Evolutionary conservation across 2,113 vertebrate species (phyloP), one percentile per base, ranked within the genome.

Genomic region (Guaruba guarouba): DNA sequence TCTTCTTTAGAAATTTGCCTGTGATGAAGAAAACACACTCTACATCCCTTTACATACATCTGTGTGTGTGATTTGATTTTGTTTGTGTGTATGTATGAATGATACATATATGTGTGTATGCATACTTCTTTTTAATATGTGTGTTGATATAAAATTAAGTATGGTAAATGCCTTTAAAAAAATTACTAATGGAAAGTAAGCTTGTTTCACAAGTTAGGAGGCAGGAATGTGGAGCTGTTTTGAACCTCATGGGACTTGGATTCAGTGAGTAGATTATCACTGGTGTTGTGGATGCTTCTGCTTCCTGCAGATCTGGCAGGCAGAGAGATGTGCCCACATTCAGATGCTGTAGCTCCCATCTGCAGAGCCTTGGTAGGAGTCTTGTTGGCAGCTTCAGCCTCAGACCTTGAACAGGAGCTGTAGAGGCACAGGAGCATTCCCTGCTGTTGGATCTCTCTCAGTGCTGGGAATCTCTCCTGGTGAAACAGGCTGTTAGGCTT

Each of bases 351-450:
- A 17, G 44, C 28, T 67, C n/a, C 27, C 13, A 1, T 16, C 24
- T 18, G 27, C 35, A 28, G 35, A 14, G 28, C 27, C 35, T 44
- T 13, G 28, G 37, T 8, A 27, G 57, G 33, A 48, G 24, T 41
- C 67, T 29, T 27, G 33, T 23, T 28, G 31, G 39, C 35, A 19
- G 8, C 27, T 70, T 17, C n/a, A 66, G 57, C 51, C 37, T 48
- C 57, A 48, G 15, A 13, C 29, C 20, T 41, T 29, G 23, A 29
- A 9, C 25, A 16, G 62, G 24, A 2, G 4, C 33, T 1, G 0
- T 1, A 28, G 54, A 64, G 49, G n/a, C 0, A 1, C 44, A 33
- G 20, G 29, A 37, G 29, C 61, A 3, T 35, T 68, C 31, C 17
- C 25, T 48, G 68, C 44, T 48, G 27, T 64, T 39, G 17, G 39